Base-by-base conservation (phyloP, 2,797 vertebrate genomes). In the Semotilus atromaculatus region DNA sequence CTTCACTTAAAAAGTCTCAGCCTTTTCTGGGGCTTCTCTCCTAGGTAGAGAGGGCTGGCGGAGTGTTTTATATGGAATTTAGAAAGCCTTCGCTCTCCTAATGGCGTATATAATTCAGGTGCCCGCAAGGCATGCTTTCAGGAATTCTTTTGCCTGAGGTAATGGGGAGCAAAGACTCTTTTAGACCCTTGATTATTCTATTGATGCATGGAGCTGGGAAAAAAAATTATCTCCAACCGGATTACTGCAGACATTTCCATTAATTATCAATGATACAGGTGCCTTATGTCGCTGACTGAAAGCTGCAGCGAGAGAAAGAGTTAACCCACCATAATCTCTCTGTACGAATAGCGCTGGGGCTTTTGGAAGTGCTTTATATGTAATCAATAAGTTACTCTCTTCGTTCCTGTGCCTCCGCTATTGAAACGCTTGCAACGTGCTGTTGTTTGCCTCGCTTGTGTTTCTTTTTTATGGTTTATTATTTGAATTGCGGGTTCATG, bases 41-140 rank as follows among this genome's bases (percentile, higher is more conserved):
- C 78, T 62, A 88, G 84, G 94, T 94, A 94, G 95, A 96, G 95
- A 95, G 94, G 95, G 94, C 95, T 94, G 95, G 96, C 94, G 93
- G 94, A 96, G 94, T 96, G 96, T 97, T 97, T 96, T 95, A 95
- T 96, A 96, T 95, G 96, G 96, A 97, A 97, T 95, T 94, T 94
- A 97, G 96, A 96, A 96, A 97, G 95, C 93, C 96, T 96, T 92
- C 94, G 94, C 96, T 96, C 96, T 94, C 94, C 97, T 99, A 98
- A 99, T 99, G 97, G 97, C 95, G 97, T 97, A 94, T 97, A 98
- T 98, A 98, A 98, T 99, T 98, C 97, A 98, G 97, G 96, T 98
- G 97, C 97, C 97, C 97, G 95, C 93, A 95, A 97, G 98, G 98
- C 97, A 97, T 95, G 96, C 97, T 99, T 99, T 99, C 97, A 98